Percentiles rank a stretch among this genome's conserved stretches.
Conservation (phyloP, 2,797 vertebrate species). For the Clarias pachynema region DNA sequence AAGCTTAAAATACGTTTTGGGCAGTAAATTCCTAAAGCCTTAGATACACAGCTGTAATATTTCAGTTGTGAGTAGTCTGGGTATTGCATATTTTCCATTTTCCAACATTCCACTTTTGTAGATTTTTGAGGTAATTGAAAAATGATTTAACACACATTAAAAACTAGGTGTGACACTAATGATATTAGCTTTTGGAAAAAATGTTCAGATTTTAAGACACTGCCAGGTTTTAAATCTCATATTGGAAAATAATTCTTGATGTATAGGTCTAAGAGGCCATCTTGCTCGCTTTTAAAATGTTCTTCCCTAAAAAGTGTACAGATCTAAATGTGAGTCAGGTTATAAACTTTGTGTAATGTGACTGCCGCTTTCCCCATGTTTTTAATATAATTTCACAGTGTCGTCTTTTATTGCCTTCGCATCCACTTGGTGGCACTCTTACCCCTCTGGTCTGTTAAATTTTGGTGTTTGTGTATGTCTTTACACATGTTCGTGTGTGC, state of each 20-base stretch:
- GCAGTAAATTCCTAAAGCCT: neutral
- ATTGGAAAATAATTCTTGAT: neutral
- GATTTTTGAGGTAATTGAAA: neutral
- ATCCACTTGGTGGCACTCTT: constrained; percentile 76
- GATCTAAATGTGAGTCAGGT: neutral
- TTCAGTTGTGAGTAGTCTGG: neutral
- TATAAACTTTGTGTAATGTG: neutral
- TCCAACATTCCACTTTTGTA: too few species aligned
- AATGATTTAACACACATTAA: neutral
- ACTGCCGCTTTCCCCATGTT: neutral
- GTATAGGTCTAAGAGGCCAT: neutral
- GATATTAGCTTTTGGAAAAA: neutral
- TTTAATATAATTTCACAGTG: neutral
- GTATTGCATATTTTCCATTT: neutral
- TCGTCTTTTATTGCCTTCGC: neutral
- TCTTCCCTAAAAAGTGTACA: neutral
- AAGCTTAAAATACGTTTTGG: neutral
- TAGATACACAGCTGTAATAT: neutral
- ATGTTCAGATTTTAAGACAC: neutral
- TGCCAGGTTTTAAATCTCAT: neutral
- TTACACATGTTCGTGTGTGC: constrained; percentile 48
- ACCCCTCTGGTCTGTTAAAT: constrained; percentile 52
- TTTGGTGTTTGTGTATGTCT: constrained; percentile 15
- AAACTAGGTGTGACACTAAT: neutral
- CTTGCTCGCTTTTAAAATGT: neutral